Evolutionary conservation across 2,797 vertebrate genomes (phyloP), one percentile per base, ranked within the genome.

Genomic region (Vespertilio murinus): DNA sequence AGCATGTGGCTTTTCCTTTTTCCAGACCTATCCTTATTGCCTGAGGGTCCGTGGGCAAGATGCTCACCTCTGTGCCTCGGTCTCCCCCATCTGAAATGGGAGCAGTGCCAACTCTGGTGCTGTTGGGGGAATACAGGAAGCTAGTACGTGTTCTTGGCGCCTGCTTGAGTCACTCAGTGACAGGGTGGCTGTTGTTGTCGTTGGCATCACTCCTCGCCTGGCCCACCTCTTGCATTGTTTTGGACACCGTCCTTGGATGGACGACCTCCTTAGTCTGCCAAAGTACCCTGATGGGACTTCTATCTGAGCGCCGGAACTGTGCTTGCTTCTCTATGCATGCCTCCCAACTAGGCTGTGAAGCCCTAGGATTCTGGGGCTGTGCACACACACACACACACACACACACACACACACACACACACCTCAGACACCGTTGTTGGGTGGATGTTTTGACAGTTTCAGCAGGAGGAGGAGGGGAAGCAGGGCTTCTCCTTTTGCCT

Each of bases 11-110:
- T 35, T 54, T 47, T 40, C 40, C 45, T 88, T 61, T n/a, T 70
- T 42, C 79, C 42, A 61, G 35, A 78, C 86, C 75, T 40, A 25
- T 5, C 8, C 33, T 56, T 23, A 14, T 22, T 65, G 65, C 40
- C 67, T 7, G 35, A 47, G 47, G 64, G 35, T 54, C 71, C 12
- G 1, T 0, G 73, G 81, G 25, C 92, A 82, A 71, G 74, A 8
- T 13, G 0, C 25, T 81, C 3, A 9, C 28, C 38, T 70, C 9
- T 0, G 6, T 75, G 84, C 61, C 79, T 88, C 10, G 0, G 33
- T 74, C 45, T 94, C 38, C 16, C 82, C 17, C 13, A 2, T 64
- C 65, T 87, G 73, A 95, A 83, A 56, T 64, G 28, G 38, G 65
- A 87, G 8, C 71, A 30, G 2, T 22, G 45, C 30, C 40, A 35